Evolutionary conservation across 2,888 invertebrate genomes (phyloP).

Genomic region (Agonopterix alstromeriana): DNA sequence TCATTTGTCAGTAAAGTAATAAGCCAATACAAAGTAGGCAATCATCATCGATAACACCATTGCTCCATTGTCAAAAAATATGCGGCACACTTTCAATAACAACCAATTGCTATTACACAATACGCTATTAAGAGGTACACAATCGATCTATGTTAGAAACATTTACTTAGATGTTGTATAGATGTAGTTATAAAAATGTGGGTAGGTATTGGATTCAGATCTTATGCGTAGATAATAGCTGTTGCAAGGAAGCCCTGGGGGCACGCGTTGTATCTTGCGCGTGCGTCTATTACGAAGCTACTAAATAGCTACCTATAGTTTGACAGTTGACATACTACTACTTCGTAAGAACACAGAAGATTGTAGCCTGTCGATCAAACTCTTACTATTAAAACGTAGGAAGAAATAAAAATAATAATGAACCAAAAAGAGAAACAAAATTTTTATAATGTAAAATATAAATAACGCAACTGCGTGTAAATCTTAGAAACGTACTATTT

Average conservation of each 20-base stretch:
- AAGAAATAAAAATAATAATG: background rate
- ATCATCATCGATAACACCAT: slow-evolving; percentile 3
- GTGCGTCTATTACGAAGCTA: slow-evolving; percentile 38
- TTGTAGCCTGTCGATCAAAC: background rate
- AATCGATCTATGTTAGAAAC: slow-evolving; percentile 43
- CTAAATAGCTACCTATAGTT: slow-evolving; percentile 24
- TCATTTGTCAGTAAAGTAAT: background rate
- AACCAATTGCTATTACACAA: slow-evolving; percentile 36
- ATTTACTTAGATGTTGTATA: slow-evolving; percentile 50
- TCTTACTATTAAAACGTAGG: background rate
- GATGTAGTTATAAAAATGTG: slow-evolving; percentile 39
- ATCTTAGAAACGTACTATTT: too few relatives aligned
- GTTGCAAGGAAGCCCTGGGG: slow-evolving; percentile 46
- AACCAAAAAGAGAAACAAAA: background rate
- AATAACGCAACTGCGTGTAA: too few relatives aligned
- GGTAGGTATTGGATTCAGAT: slow-evolving; percentile 28
- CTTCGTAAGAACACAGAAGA: background rate
- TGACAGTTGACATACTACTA: background rate
- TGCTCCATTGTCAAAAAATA: slow-evolving; percentile 19
- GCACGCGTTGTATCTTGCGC: slow-evolving; percentile 29
- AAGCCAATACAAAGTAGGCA: slow-evolving; percentile 1
- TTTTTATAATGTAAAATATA: background rate
- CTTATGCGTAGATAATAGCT: slow-evolving; percentile 35
- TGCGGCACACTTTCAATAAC: slow-evolving; percentile 44
- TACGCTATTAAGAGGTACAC: slow-evolving; percentile 52